These are phyloP conservation scores for Thelaira solivaga DNA, from an alignment of 2,888 invertebrate species.

Conservation along the genomic window DNA sequence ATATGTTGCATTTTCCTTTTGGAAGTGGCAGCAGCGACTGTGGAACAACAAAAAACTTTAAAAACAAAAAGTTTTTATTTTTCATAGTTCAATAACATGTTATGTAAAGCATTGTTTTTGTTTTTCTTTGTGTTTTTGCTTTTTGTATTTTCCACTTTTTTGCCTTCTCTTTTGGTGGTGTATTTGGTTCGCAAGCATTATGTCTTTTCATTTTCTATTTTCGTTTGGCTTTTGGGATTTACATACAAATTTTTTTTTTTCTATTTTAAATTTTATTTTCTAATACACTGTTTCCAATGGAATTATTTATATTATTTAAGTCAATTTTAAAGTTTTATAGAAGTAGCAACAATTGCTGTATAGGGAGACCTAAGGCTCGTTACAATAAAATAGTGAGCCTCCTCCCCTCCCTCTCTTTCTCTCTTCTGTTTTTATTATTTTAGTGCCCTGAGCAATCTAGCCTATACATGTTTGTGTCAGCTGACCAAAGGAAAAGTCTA, in stretches of 20 bases:
- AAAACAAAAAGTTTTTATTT: slow-evolving; percentile 62
- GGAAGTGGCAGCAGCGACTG: slow-evolving; percentile 40
- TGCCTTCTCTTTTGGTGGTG: slow-evolving; percentile 59
- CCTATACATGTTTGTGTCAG: too few species aligned
- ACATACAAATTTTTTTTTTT: slow-evolving; percentile 3
- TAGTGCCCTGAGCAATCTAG: too few species aligned
- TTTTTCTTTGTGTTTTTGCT: background rate
- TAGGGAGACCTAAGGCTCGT: too few species aligned
- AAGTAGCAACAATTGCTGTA: too few species aligned
- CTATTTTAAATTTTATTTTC: background rate
- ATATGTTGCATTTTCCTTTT: slow-evolving; percentile 41
- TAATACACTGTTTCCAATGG: slow-evolving; percentile 21
- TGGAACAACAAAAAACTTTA: slow-evolving; percentile 36
- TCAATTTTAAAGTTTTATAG: too few species aligned
- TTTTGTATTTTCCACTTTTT: slow-evolving; percentile 10
- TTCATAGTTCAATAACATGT: slow-evolving; percentile 75
- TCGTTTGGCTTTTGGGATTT: slow-evolving; percentile 41
- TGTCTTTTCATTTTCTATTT: slow-evolving; percentile 61
- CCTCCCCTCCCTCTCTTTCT: too few species aligned
- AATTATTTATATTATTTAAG: background rate
- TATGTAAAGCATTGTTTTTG: slow-evolving; percentile 74
- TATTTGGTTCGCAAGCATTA: slow-evolving; percentile 63
- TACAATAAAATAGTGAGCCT: too few species aligned
- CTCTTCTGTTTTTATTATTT: too few species aligned
- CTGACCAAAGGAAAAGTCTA: too few species aligned